Base-by-base conservation (phyloP, 2,888 invertebrate species). In the Carterocephalus palaemon region DNA sequence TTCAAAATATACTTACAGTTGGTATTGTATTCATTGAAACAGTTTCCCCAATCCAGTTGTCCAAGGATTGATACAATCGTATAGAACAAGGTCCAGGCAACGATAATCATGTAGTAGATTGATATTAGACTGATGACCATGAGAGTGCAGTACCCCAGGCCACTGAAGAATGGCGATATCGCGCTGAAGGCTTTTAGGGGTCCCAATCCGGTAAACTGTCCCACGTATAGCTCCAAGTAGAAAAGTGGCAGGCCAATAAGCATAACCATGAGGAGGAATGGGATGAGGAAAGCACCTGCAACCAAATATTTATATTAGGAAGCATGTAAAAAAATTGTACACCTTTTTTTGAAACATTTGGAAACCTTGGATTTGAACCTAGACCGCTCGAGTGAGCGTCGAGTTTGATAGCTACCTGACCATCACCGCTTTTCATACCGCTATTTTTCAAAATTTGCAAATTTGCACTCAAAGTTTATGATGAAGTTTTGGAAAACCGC, bases 101-200 rank as follows among this genome's bases (percentile, higher is more conserved):
- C 92, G 49, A 94, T 92, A 22, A 94, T 90, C 91, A 93, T 94
- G 76, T 94, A 94, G 69, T 94, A 94, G 54, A 93, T 88, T 9
- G 91, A 91, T 38, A 93, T 90, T 26, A 93, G 78, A n/a, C 88
- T 88, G 23, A 94, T 92, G 13, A 93, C 91, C 22, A 92, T 88
- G 50, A 93, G 76, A 0, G 92, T 92, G 54, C 91, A 91, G 61
- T 91, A 90, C 1, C 92, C 92, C 1, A 92, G 72, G 1, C 91
- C 91, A 57, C 76, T 79, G 63, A 89, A 89, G 59, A 83, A 89
- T 0, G 92, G 92, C 0, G 90, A 88, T 59, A 92, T 89, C 2
- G 90, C 74, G 23, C 75, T 70, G 60, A 91, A 92, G 0, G 90
- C 90, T 54, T 89, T 76, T 26, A 90, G 73, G 0, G 95, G 94